Conservation (phyloP, 2,113 vertebrate genomes). For the Ascaphus truei region DNA sequence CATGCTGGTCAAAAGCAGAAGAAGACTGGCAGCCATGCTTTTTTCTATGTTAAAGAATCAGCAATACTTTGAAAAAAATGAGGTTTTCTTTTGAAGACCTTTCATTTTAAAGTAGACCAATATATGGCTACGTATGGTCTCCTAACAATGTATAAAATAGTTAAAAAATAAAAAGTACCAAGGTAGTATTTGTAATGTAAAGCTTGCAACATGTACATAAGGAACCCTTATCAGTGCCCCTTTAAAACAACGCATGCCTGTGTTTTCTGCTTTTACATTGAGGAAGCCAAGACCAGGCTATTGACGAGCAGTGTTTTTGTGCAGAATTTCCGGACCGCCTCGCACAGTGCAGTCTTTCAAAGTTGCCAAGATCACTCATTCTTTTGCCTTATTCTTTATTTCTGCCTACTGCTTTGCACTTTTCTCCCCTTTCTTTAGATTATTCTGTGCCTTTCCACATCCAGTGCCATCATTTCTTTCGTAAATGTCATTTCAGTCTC, state of each 20-base stretch:
- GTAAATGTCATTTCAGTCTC: slow-evolving; percentile 1
- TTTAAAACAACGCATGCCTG: slow-evolving; percentile 27
- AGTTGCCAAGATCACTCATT: slow-evolving; percentile 26
- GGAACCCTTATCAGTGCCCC: not conserved
- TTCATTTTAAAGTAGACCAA: no score
- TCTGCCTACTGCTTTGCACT: slow-evolving; percentile 12
- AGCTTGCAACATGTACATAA: not conserved
- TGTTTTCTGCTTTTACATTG: slow-evolving; percentile 40
- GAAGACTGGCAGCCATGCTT: no score
- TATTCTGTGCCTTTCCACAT: not conserved
- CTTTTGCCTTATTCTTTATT: slow-evolving; percentile 8
- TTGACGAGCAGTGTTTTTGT: slow-evolving; percentile 41
- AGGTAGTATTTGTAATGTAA: no score
- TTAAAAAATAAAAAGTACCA: no score
- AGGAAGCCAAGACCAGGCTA: slow-evolving; percentile 42
- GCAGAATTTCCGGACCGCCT: slow-evolving; percentile 31
- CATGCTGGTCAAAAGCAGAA: no score
- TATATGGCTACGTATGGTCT: no score
- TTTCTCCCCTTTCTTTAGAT: slow-evolving; percentile 19
- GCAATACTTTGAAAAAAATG: no score
- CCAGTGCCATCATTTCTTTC: slow-evolving; percentile 16
- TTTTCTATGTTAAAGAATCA: no score
- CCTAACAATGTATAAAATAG: no score
- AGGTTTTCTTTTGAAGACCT: no score
- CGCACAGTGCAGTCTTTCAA: slow-evolving; percentile 37